phyloP scores from a whole-genome alignment of 2,797 vertebrate genomes.

The Pogoniulus pusillus region DNA sequence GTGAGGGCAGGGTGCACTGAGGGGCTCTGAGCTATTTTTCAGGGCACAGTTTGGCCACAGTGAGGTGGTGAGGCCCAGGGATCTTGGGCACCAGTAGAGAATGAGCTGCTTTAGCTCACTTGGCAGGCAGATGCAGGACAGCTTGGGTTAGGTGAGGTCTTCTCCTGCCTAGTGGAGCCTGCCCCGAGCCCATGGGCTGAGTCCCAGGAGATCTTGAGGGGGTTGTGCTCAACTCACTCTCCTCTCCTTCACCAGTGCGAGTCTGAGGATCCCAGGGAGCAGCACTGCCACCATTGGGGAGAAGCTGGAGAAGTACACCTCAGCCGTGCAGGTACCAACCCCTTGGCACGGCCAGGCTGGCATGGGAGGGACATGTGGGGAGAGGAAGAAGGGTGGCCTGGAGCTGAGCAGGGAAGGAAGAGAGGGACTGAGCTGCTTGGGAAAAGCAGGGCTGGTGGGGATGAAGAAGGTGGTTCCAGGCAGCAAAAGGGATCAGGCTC shows the following conservation, averaged over 20 bases:
- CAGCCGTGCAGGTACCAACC: slow-evolving; percentile 85
- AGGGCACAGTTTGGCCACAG: neutral
- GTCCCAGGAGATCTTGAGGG: neutral
- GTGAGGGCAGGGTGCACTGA: neutral
- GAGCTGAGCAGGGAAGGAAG: accelerated
- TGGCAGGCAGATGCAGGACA: neutral
- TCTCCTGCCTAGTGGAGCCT: neutral
- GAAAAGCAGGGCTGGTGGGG: neutral
- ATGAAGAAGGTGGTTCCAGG: neutral
- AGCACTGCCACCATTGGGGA: slow-evolving; percentile 80
- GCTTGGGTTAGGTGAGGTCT: accelerated
- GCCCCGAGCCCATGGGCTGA: neutral
- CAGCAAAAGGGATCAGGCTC: neutral
- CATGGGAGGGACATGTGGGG: neutral
- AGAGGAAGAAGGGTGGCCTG: neutral
- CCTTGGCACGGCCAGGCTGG: neutral
- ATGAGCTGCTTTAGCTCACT: neutral
- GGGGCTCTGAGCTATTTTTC: neutral
- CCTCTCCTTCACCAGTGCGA: slow-evolving; percentile 75
- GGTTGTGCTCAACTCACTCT: neutral
- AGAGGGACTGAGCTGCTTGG: neutral
- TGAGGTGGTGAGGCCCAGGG: neutral
- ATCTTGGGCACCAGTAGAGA: neutral
- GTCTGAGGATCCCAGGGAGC: slow-evolving; percentile 84
- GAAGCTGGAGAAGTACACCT: slow-evolving; percentile 89